Conservation (phyloP, 1,140 invertebrate genomes). For the Dermatophagoides farinae region DNA sequence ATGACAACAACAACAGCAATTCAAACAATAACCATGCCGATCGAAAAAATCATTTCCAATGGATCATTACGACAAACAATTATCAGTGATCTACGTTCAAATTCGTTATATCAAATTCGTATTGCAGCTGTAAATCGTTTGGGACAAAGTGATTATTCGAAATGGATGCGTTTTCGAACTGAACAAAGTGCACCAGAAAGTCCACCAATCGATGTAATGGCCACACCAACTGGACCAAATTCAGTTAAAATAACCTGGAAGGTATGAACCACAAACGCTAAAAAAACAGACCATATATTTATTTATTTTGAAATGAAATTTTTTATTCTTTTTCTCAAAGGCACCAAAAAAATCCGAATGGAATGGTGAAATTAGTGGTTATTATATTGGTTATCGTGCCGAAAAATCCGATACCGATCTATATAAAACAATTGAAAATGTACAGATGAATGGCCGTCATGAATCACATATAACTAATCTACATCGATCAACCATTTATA, state of each 20-base stretch:
- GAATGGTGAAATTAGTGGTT: conserved; percentile 14
- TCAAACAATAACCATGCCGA: not conserved
- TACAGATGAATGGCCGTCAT: not conserved
- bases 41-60: not conserved
- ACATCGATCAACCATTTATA: conserved; percentile 10
- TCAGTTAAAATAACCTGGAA: conserved; percentile 18
- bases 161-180: conserved; percentile 3
- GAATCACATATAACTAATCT: conserved; percentile 17
- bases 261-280: not conserved
- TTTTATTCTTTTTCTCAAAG: not conserved
- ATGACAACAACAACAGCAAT: not conserved
- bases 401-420: conserved; percentile 6
- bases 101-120: not conserved
- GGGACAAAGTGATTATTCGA: not conserved
- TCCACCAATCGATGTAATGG: conserved; percentile 13
- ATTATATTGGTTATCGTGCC: conserved; percentile 11
- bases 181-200: conserved; percentile 16
- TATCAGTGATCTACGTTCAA: not conserved
- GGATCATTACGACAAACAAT: not conserved
- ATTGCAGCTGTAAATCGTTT: conserved; percentile 9
- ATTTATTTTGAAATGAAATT: not conserved
- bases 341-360: conserved; percentile 5
- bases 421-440: conserved; percentile 11
- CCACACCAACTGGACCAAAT: conserved; percentile 17
- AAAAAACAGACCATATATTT: not conserved